These are phyloP conservation scores for Pandemis corylana DNA, from an alignment of 2,888 invertebrate species.

Conservation along the genomic window DNA sequence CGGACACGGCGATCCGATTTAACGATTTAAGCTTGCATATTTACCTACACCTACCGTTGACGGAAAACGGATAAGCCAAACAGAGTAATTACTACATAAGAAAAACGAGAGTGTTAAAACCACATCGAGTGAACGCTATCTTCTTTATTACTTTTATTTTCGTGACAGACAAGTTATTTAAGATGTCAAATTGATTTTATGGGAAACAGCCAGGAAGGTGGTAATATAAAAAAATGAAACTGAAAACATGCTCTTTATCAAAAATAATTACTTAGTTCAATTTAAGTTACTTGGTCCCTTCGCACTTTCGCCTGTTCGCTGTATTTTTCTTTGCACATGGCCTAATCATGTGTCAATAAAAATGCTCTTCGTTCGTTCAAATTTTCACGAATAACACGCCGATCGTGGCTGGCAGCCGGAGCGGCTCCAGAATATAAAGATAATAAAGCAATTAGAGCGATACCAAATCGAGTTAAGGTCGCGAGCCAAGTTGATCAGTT, in stretches of 20 bases:
- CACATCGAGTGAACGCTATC: not conserved
- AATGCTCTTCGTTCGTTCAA: slow-evolving; percentile 43
- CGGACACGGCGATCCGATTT: not conserved
- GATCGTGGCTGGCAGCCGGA: not conserved
- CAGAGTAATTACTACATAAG: not conserved
- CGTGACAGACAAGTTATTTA: not conserved
- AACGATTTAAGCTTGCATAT: not conserved
- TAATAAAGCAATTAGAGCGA: slow-evolving; percentile 4
- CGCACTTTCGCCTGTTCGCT: too few relatives aligned
- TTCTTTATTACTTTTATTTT: not conserved
- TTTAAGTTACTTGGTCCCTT: too few relatives aligned
- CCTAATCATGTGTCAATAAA: slow-evolving; percentile 37
- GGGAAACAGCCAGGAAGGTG: not conserved
- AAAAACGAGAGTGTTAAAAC: not conserved
- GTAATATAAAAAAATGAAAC: too few relatives aligned
- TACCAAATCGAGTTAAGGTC: slow-evolving; percentile 7
- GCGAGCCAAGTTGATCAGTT: too few relatives aligned
- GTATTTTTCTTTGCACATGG: not conserved
- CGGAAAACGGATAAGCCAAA: not conserved
- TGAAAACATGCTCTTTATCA: not conserved
- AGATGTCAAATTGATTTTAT: not conserved
- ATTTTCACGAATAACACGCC: slow-evolving; percentile 50
- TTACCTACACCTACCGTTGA: not conserved
- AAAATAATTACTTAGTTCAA: not conserved
- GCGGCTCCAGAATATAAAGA: slow-evolving; percentile 10